Conservation (phyloP, 1,140 invertebrate species). For the Leptopilina boulardi region DNA sequence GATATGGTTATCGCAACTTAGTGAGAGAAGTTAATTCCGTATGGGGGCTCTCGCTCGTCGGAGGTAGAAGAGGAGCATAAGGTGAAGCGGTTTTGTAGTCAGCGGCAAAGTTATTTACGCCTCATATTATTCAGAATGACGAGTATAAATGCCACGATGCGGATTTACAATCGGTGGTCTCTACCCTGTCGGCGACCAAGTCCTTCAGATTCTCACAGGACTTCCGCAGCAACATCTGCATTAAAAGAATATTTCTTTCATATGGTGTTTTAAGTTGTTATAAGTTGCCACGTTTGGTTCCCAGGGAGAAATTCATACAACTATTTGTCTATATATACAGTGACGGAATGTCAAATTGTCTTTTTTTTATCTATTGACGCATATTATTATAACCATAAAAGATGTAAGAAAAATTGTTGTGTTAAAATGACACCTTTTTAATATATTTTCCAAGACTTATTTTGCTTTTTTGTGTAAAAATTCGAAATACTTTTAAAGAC, state of each 20-base stretch:
- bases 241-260: slow-evolving; percentile 60
- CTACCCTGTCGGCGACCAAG: slow-evolving; percentile 54
- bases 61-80: slow-evolving; percentile 45
- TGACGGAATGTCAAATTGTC: too few species aligned
- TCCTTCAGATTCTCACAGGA: slow-evolving; percentile 14
- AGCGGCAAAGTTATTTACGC: slow-evolving; percentile 69
- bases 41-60: slow-evolving; percentile 47
- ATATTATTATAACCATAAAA: too few species aligned
- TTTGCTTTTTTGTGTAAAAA: too few species aligned
- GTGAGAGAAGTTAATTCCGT: slow-evolving; percentile 54
- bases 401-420: too few species aligned
- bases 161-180: slow-evolving; percentile 67
- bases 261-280: slow-evolving; percentile 56
- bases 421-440: too few species aligned
- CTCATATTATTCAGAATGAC: slow-evolving; percentile 71
- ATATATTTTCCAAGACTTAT: too few species aligned
- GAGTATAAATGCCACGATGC: slow-evolving; percentile 68
- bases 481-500: too few species aligned
- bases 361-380: too few species aligned
- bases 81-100: slow-evolving; percentile 57
- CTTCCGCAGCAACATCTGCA: slow-evolving; percentile 57
- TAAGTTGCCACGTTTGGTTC: slow-evolving; percentile 56
- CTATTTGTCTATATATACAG: slow-evolving; percentile 39
- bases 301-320: slow-evolving; percentile 44
- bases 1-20: slow-evolving; percentile 49